A percentile compares a stretch with the other conserved stretches of the same genome.
Conservation (phyloP, 2,797 vertebrate species). For the Darevskia nairensis region DNA sequence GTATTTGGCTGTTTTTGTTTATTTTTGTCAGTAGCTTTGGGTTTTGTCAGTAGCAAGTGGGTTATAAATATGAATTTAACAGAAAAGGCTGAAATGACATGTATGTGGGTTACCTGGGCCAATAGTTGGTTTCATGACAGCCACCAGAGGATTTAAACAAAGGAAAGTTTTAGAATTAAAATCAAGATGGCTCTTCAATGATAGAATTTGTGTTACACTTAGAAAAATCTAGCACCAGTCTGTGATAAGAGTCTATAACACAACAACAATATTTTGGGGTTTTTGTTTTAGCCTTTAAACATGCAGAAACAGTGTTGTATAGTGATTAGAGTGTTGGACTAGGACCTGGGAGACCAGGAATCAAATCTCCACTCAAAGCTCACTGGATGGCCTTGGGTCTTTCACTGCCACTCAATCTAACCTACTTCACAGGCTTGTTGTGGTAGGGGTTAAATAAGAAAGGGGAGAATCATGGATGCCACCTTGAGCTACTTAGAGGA, state of each 20-base stretch:
- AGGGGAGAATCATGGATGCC: no score
- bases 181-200: not conserved
- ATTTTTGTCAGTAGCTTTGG: not conserved
- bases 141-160: not conserved
- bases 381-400: no score
- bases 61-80: not conserved
- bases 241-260: not conserved
- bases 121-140: not conserved
- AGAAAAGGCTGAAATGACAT: not conserved
- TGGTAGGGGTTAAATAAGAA: no score
- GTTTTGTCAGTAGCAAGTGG: not conserved
- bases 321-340: no score
- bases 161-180: not conserved
- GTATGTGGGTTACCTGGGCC: not conserved
- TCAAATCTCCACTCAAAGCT: no score
- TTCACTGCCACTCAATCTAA: no score
- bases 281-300: not conserved
- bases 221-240: not conserved
- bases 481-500: no score
- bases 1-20: not conserved
- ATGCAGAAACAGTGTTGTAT: not conserved
- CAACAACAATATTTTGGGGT: not conserved
- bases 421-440: no score
- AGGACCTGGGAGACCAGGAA: no score
- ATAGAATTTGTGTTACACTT: not conserved